Evolutionary conservation across 2,797 vertebrate genomes (phyloP), one percentile per base, ranked within the genome.

Genomic region (Sebastes vulpes): DNA sequence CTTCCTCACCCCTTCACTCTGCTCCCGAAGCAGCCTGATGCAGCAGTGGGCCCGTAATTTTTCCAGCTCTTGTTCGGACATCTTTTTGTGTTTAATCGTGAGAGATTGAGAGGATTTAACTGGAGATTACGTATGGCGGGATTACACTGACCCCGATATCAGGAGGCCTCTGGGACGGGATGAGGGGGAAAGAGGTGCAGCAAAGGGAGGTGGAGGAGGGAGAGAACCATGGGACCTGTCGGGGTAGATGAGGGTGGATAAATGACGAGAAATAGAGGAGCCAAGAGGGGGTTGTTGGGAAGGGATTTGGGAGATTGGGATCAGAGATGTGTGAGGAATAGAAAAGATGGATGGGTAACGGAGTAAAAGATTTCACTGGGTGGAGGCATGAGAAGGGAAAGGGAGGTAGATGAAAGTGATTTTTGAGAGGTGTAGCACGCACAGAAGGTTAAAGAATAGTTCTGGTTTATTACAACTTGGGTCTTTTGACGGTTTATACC

Each of bases 61-160:
- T 90, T 79, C 72, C 59, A 64, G 81, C 78, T 90, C 88, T 81
- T 89, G 88, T 91, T 87, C 60, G 11, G 84, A 92, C 89, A 91
- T 91, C 84, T 95, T 94, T 93, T 92, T 91, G 81, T 92, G 83
- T 92, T 95, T 94, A 94, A 93, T 93, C 89, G 57, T 84, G 74
- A 65, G 90, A 87, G 92, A 93, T 90, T 92, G 87, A 90, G 75
- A 86, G 93, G 94, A 94, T 94, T 95, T 92, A 84, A 5, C 42
- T 54, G 82, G 78, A 91, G 92, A 93, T 94, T 94, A 93, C 71
- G 57, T 88, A 88, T 68, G 76, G 84, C 78, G 52, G 88, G 92
- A 93, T 94, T 94, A 93, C 91, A 74, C 90, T 92, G 93, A 91
- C 89, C 91, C 89, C 58, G 64, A 87, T 90, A 92, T 82, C 77